Base-by-base conservation (phyloP, 2,888 invertebrate species). In the Ichneumon xanthorius region DNA sequence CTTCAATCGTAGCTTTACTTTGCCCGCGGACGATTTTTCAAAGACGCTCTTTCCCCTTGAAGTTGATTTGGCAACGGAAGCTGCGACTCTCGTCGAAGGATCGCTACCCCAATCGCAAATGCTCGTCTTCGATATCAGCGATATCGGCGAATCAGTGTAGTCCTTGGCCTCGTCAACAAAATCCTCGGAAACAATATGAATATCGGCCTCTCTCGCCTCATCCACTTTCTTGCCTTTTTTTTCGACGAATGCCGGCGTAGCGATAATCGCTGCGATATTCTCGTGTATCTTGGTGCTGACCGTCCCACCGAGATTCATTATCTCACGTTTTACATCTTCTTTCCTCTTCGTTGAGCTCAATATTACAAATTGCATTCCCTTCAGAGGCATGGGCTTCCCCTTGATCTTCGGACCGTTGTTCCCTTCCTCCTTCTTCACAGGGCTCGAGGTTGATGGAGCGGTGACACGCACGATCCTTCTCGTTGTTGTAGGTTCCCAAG, bases 51-150 rank as follows among this genome's bases (percentile, higher is more conserved):
- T 96, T 0, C 96, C 96, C 89, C 95, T 96, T 0, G 95, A 95
- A 4, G 89, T 84, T 6, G 96, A 96, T 89, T 96, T 96, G 16
- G 95, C 93, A 4, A 95, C 92, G 80, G 95, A 95, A 90, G 95
- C 95, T 0, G 95, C 94, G 19, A 96, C 92, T 94, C 6, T 4
- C 33, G 92, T 93, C 14, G 93, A 91, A 2, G 95, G 95, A 93
- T 98, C 97, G 26, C 96, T 96, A 16, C 98, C 98, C 98, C 98
- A 98, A 76, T 96, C 95, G 40, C 97, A 97, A 88, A 98, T 96
- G 86, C 96, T 96, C 92, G 97, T 96, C 88, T 96, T 96, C 84
- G 95, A 95, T 72, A 98, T 96, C 5, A 96, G 94, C 82, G 96
- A 95, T 2, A 97, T 94, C 61, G 96, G 95, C 37, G 96, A 94